These are phyloP conservation scores for Lithophane ornitopus DNA, from an alignment of 2,888 invertebrate genomes.

Conservation along the genomic window DNA sequence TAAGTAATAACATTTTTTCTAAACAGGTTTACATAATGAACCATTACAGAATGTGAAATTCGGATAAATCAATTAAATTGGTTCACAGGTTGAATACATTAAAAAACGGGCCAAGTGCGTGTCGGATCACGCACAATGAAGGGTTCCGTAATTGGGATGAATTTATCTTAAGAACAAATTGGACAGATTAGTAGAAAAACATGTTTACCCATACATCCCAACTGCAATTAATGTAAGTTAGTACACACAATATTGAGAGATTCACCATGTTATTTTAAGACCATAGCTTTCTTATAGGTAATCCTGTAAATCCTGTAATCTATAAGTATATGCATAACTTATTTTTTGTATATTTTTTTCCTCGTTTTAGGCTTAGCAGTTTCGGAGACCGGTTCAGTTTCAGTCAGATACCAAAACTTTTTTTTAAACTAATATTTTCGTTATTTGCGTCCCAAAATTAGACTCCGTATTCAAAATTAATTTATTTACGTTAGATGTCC, in stretches of 20 bases:
- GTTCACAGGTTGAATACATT: constrained; percentile 22
- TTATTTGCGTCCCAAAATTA: neutral
- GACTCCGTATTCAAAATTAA: no score
- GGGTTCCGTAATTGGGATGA: neutral
- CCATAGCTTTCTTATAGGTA: neutral
- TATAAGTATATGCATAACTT: neutral
- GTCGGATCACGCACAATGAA: neutral
- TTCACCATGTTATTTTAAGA: neutral
- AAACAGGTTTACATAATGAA: constrained; percentile 56
- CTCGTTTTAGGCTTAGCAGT: no score
- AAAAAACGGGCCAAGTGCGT: neutral
- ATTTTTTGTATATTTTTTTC: neutral
- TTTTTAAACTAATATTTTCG: neutral
- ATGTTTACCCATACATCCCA: neutral
- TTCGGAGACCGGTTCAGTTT: no score
- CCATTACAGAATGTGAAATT: constrained; percentile 20
- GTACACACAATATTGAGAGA: neutral
- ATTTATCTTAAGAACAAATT: neutral
- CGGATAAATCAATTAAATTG: constrained; percentile 26
- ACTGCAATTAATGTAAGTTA: neutral
- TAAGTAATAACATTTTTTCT: constrained; percentile 35
- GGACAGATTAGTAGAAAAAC: neutral
- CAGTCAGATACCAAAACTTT: no score
- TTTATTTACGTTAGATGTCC: no score
- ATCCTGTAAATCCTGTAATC: neutral